These are phyloP conservation scores for Echeneis naucrates DNA, from an alignment of 2,797 vertebrate genomes.

Conservation along the genomic window DNA sequence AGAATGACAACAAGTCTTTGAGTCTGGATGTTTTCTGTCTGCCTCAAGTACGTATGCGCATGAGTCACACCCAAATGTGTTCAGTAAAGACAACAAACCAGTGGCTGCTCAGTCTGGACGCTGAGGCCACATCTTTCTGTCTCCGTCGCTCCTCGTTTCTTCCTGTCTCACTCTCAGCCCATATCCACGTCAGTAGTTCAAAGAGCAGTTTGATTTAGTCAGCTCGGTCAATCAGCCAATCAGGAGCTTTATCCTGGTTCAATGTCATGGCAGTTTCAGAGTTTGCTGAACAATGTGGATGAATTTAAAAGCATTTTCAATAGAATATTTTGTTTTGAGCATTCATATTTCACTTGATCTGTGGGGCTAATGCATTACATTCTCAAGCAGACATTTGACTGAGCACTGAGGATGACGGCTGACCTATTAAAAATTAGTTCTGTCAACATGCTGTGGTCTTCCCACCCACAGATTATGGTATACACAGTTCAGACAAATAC, in stretches of 20 bases:
- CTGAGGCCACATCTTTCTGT: conserved; percentile 66
- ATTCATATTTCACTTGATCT: conserved; percentile 20
- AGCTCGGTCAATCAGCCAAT: conserved; percentile 36
- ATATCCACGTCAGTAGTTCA: conserved; percentile 49
- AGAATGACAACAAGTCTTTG: conserved; percentile 59
- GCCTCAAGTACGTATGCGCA: conserved; percentile 34
- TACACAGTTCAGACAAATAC: conserved; percentile 36
- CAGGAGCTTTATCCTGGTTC: conserved; percentile 45
- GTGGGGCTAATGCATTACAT: not conserved
- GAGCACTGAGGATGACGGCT: conserved; percentile 13
- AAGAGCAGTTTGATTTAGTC: conserved; percentile 36
- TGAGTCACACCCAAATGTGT: conserved; percentile 77
- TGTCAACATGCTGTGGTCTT: conserved; percentile 27
- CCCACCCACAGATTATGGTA: conserved; percentile 27
- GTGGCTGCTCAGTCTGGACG: conserved; percentile 70
- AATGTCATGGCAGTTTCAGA: too few relatives aligned
- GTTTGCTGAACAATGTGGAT: not conserved
- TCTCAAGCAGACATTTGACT: conserved; percentile 13
- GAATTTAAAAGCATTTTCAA: conserved; percentile 15
- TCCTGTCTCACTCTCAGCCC: conserved; percentile 51
- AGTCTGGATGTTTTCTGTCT: conserved; percentile 69
- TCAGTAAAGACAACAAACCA: conserved; percentile 78
- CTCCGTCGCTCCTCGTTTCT: conserved; percentile 43
- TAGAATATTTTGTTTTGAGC: conserved; percentile 8
- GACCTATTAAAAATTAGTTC: conserved; percentile 34